Evolutionary conservation across 2,888 invertebrate species (phyloP).

Genomic region (Limulus polyphemus): DNA sequence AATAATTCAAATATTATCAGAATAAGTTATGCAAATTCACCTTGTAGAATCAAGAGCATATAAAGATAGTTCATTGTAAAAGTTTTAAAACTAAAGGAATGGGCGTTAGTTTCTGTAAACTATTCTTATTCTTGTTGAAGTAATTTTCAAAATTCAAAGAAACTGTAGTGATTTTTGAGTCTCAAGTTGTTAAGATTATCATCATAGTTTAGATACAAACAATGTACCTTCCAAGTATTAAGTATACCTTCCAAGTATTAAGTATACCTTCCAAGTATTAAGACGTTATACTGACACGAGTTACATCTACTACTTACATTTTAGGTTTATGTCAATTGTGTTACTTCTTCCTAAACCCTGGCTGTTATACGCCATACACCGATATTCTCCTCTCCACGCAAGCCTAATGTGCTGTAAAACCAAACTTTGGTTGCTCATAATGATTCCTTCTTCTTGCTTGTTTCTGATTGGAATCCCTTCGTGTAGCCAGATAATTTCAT

Average conservation of each 20-base stretch:
- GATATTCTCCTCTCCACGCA: slow-evolving; percentile 26
- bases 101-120: no score
- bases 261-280: not conserved
- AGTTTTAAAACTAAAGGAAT: no score
- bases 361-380: slow-evolving; percentile 26
- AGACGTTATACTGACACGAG: not conserved
- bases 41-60: no score
- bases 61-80: no score
- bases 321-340: slow-evolving; percentile 25
- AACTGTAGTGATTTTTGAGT: no score
- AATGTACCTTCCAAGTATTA: no score
- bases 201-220: no score
- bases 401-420: slow-evolving; percentile 27
- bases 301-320: slow-evolving; percentile 25
- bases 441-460: slow-evolving; percentile 24
- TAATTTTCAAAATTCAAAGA: no score
- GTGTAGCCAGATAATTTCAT: slow-evolving; percentile 60
- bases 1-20: no score
- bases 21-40: no score
- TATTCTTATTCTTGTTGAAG: no score
- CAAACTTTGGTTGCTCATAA: slow-evolving; percentile 28
- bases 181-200: no score
- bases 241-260: not conserved
- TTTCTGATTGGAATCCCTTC: slow-evolving; percentile 22
- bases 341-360: slow-evolving; percentile 28